A percentile compares a stretch with the other conserved stretches of the same genome.
Conservation (phyloP, 2,113 vertebrate species). For the Thunnus maccoyii region DNA sequence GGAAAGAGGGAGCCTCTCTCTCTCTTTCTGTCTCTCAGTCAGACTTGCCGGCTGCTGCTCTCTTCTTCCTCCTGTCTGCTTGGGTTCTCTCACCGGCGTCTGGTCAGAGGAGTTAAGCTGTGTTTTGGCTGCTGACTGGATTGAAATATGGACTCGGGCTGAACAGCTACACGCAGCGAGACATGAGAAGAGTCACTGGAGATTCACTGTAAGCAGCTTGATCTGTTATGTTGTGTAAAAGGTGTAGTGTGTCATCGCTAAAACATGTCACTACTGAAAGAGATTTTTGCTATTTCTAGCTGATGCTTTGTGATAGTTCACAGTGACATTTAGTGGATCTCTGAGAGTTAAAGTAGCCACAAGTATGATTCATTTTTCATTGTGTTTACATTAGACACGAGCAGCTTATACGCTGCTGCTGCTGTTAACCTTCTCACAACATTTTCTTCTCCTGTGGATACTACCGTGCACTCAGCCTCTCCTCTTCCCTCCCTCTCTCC, state of each 20-base stretch:
- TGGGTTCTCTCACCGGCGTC: slow-evolving; percentile 4
- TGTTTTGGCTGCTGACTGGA: slow-evolving; percentile 33
- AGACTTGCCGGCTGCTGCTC: slow-evolving; percentile 54
- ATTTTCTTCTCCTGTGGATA: slow-evolving; percentile 40
- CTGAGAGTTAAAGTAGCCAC: slow-evolving; percentile 22
- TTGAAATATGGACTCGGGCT: slow-evolving; percentile 54
- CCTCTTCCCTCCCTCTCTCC: slow-evolving; percentile 14
- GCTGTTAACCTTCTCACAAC: slow-evolving; percentile 15
- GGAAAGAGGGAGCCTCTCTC: slow-evolving; percentile 72
- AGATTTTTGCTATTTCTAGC: slow-evolving; percentile 45
- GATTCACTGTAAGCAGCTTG: slow-evolving; percentile 51
- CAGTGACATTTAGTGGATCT: not conserved
- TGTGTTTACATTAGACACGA: slow-evolving; percentile 27
- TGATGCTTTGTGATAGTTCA: slow-evolving; percentile 16
- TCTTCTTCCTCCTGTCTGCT: slow-evolving; percentile 45
- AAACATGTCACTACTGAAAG: slow-evolving; percentile 22
- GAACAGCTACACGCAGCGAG: slow-evolving; percentile 29
- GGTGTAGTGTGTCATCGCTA: slow-evolving; percentile 42
- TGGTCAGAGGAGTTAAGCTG: slow-evolving; percentile 51
- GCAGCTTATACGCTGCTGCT: not conserved
- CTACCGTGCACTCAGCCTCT: slow-evolving; percentile 27
- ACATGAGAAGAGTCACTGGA: slow-evolving; percentile 44
- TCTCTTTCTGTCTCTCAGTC: slow-evolving; percentile 61
- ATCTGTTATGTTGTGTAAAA: slow-evolving; percentile 42
- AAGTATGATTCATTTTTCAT: slow-evolving; percentile 25